Percentiles rank a stretch among this genome's conserved stretches.
Conservation (phyloP, 2,888 invertebrate species). For the Melangyna quadrimaculata region DNA sequence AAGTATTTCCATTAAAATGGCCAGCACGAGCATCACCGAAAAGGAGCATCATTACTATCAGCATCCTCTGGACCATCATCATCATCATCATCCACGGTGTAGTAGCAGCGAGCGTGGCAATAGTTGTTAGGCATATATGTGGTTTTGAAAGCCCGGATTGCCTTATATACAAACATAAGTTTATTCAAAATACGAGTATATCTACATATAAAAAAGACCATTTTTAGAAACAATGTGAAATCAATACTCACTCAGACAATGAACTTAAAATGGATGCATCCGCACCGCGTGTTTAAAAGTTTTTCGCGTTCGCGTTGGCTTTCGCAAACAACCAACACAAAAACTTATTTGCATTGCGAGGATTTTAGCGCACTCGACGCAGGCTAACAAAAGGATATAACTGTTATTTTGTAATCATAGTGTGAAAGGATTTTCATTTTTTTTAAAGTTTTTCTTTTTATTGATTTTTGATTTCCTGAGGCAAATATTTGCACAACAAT, state of each 20-base stretch:
- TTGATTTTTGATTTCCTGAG: background rate
- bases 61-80: background rate
- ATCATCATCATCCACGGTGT: background rate
- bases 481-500: background rate
- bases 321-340: conserved; percentile 18
- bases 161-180: background rate
- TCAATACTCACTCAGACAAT: conserved; percentile 64
- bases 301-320: conserved; percentile 16
- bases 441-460: background rate
- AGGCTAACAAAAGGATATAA: conserved; percentile 52
- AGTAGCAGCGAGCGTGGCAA: background rate
- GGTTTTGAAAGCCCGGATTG: conserved; percentile 22
- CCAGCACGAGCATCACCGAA: conserved; percentile 20
- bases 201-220: background rate
- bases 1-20: conserved; percentile 59
- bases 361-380: conserved; percentile 57
- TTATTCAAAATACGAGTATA: background rate
- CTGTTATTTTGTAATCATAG: conserved; percentile 64
- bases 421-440: background rate
- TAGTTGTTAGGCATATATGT: conserved; percentile 1
- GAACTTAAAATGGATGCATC: conserved; percentile 59
- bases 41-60: conserved; percentile 12
- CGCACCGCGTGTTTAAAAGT: conserved; percentile 29
- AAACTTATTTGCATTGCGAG: conserved; percentile 77
- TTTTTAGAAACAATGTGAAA: conserved; percentile 39